A percentile compares a stretch with the other conserved stretches of the same genome.
Evolutionary conservation across 2,888 invertebrate species (phyloP).

Genomic region (Odontocerum albicorne): DNA sequence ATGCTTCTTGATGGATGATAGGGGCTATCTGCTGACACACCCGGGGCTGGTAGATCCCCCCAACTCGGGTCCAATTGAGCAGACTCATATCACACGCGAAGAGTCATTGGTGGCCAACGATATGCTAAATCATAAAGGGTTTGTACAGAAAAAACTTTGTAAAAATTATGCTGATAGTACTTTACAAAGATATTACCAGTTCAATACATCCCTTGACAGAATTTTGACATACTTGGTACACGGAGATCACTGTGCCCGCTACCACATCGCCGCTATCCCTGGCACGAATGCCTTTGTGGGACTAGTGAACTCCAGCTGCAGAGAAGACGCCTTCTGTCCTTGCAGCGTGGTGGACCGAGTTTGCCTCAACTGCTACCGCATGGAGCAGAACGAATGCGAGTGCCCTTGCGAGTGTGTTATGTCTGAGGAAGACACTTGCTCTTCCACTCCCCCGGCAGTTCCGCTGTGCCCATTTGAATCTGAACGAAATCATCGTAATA

Average conservation of each 20-base stretch:
- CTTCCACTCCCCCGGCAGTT: conserved; percentile 44
- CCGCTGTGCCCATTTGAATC: conserved; percentile 53
- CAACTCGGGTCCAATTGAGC: conserved; percentile 72
- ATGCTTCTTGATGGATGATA: conserved; percentile 88
- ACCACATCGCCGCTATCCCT: conserved; percentile 77
- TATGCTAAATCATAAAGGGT: conserved; percentile 80
- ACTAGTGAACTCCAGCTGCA: conserved; percentile 85
- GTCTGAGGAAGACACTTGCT: conserved; percentile 80
- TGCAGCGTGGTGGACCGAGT: conserved; percentile 87
- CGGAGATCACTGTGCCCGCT: conserved; percentile 86
- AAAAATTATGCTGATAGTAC: conserved; percentile 84
- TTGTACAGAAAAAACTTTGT: conserved; percentile 82
- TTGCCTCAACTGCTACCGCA: conserved; percentile 89
- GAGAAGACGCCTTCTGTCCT: conserved; percentile 84
- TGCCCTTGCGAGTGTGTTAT: conserved; percentile 89
- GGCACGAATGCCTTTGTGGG: conserved; percentile 89
- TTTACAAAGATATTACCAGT: conserved; percentile 79
- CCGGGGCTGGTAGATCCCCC: conserved; percentile 74
- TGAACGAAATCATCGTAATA: conserved; percentile 52
- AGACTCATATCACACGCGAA: conserved; percentile 86
- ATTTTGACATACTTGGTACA: conserved; percentile 82
- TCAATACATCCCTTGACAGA: conserved; percentile 76
- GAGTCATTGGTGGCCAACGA: conserved; percentile 90
- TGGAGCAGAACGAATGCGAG: conserved; percentile 94
- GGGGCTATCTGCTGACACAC: conserved; percentile 86